Base-by-base conservation (phyloP, 2,797 vertebrate genomes). In the Tapirus indicus region DNA sequence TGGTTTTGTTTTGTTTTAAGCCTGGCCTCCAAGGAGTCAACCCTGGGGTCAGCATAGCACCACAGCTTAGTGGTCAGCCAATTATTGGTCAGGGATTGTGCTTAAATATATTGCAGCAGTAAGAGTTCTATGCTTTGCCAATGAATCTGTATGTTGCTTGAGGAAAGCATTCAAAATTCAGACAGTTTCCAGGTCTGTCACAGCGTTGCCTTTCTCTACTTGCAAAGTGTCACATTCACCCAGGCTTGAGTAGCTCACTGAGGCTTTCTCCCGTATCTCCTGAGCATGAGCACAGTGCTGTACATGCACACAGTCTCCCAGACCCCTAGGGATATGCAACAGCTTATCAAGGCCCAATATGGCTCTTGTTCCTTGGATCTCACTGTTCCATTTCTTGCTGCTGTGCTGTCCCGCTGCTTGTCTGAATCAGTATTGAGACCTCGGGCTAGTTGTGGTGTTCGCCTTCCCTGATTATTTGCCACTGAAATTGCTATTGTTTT, bases 401-500 rank as follows among this genome's bases (percentile, higher is more conserved):
- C 35, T 64, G 7, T 69, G 79, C 49, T 74, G 64, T 82, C 74
- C 27, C 58, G 4, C 77, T 77, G 52, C 35, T 93, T 87, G 7
- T 82, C 27, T 58, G 56, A 83, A 72, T 18, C 38, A 69, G 10
- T 64, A 71, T 62, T 47, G 64, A 44, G 75, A 93, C 54, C 52
- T 94, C 54, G 44, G 80, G 56, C 52, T 78, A 79, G 47, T 23
- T 44, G 25, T 58, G 35, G 82, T 68, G 32, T 66, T 79, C 35
- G 9, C 29, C 35, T 62, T 93, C 18, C 25, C 56, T 91, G 87
- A 68, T 79, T 95, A 91, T 84, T 84, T 93, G 41, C 49, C 68
- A 72, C 64, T 62, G 64, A 86, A n/a, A 85, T 69, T n/a, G 23
- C 54, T 79, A n/a, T 84, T 79, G 92, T 78, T 94, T 96, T 87